Base-by-base conservation (phyloP, 2,113 vertebrate species). In the Microtus ochrogaster region DNA sequence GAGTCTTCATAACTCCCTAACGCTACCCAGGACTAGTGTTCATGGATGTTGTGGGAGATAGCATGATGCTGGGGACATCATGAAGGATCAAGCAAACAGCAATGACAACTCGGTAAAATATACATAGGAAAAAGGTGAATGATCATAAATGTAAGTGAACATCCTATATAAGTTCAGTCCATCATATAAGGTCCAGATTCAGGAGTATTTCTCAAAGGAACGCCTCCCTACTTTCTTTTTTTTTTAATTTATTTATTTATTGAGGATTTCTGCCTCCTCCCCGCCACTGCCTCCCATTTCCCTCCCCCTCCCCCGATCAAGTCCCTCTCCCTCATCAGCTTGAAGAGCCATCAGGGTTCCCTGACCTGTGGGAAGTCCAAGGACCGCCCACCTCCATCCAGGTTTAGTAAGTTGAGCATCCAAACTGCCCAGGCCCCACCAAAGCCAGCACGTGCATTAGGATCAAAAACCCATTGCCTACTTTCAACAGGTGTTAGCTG, bases 1-100 rank as follows among this genome's bases (percentile, higher is more conserved):
- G 1, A 58, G 33, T 90, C 26, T n/a, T 85, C 65, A 21, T 22
- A 49, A 52, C 5, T 39, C 12, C 21, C 41, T 24, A 30, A 11
- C 1, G 2, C 17, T 41, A 22, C 2, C 7, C 3, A 65, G 36
- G 66, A 8, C 36, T 36, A 16, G 12, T 33, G 9, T 76, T 65
- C 28, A 16, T 0, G 58, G 1, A 5, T 2, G 1, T 1, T 17
- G 2, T n/a, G 2, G 22, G 41, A 58, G 44, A 8, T 11, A 10
- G 24, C 66, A 73, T 5, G 14, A 36, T 6, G 10, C 5, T 17
- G 58, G 36, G 5, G 16, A 26, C 4, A 12, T 0, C 26, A n/a
- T 11, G 26, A 93, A n/a, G 28, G 24, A 22, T 36, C 6, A 63
- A 30, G 11, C 49, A 49, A 86, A 33, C 22, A n/a, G 2, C 7